Percentiles rank a stretch among this genome's conserved stretches.
phyloP scores from a whole-genome alignment of 2,797 vertebrate species.

The Brotula barbata region DNA sequence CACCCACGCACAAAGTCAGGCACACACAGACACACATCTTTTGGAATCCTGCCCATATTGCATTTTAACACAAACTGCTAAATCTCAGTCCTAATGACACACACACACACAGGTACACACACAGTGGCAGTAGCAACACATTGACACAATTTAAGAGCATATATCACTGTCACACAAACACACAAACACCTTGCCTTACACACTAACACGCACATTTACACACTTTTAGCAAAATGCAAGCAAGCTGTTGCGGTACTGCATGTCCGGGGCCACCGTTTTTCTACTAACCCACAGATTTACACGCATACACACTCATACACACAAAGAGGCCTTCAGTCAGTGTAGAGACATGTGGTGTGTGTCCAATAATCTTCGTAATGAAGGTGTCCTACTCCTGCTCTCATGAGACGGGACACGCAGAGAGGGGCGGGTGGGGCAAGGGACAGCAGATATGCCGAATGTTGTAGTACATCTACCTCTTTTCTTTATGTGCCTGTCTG shows the following conservation, averaged over 20 bases:
- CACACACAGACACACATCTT: background rate
- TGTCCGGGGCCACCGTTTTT: constrained; percentile 36
- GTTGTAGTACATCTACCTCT: constrained; percentile 45
- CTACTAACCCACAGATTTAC: constrained; percentile 13
- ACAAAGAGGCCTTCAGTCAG: constrained; percentile 18
- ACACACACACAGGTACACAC: no score
- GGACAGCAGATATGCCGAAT: background rate
- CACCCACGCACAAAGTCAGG: constrained; percentile 21
- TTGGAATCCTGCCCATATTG: no score
- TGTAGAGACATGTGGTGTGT: constrained; percentile 45
- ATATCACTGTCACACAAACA: background rate
- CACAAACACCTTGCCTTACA: constrained; percentile 4
- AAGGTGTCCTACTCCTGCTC: no score
- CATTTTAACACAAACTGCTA: no score
- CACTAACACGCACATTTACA: constrained; percentile 28
- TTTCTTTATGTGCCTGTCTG: constrained; percentile 60
- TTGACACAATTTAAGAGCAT: background rate
- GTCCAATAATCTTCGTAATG: constrained; percentile 54
- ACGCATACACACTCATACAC: constrained; percentile 9
- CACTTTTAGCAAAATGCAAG: constrained; percentile 21
- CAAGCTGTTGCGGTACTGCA: constrained; percentile 27
- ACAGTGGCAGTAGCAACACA: background rate
- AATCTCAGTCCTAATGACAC: no score
- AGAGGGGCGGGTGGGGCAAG: constrained; percentile 32
- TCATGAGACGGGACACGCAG: constrained; percentile 36